Evolutionary conservation across 2,113 vertebrate species (phyloP).

Genomic region (Chloebia gouldiae): DNA sequence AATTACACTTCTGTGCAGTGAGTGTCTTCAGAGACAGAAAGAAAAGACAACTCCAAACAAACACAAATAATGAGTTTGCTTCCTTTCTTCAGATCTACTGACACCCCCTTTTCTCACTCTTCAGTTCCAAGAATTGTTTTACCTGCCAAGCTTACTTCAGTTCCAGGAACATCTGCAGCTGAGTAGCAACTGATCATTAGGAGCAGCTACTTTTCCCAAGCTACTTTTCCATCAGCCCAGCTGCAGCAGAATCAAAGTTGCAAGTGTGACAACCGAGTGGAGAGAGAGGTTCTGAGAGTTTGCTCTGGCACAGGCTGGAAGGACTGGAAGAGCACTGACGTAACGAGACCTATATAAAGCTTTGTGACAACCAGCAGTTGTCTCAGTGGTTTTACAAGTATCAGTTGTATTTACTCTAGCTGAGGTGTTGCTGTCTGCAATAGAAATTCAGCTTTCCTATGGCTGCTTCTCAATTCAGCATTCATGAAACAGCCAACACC

Average conservation of each 20-base stretch:
- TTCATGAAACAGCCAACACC: conserved; percentile 32
- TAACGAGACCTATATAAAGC: background rate
- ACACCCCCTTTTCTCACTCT: background rate
- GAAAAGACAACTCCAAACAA: background rate
- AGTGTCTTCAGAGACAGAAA: background rate
- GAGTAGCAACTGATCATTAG: rapidly evolving
- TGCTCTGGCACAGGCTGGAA: background rate
- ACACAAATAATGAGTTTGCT: background rate
- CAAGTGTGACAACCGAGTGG: background rate
- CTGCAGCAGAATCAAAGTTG: background rate
- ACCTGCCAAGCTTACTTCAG: background rate
- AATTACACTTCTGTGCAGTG: background rate
- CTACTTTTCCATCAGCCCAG: background rate
- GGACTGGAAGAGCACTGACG: background rate
- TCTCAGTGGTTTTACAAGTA: conserved; percentile 23
- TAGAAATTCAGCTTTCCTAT: conserved; percentile 3
- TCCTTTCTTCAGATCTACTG: background rate
- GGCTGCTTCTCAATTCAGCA: background rate
- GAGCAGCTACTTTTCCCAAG: background rate
- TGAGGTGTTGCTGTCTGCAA: background rate
- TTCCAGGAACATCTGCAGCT: background rate
- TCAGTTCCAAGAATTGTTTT: background rate
- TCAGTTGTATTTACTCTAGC: conserved; percentile 26
- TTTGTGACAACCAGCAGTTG: conserved; percentile 11
- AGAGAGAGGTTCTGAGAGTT: background rate